phyloP scores from a whole-genome alignment of 2,113 vertebrate genomes.

The Theropithecus gelada region DNA sequence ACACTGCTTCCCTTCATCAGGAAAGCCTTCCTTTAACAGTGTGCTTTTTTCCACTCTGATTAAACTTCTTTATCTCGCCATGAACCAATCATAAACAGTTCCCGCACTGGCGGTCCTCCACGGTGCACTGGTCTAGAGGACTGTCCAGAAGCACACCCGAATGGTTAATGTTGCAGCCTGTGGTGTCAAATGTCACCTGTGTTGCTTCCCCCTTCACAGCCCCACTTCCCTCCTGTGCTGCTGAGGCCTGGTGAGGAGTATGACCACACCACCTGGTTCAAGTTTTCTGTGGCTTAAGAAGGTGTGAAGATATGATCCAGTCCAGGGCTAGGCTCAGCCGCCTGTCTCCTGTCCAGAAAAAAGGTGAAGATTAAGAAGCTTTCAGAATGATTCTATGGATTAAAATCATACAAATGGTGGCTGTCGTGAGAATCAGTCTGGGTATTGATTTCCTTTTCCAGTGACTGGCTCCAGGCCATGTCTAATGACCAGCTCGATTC shows the following conservation, averaged over 20 bases:
- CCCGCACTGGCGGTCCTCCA: not conserved
- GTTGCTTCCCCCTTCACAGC: slow-evolving; percentile 79
- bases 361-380: not conserved
- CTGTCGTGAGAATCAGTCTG: not conserved
- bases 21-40: not conserved
- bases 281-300: slow-evolving; percentile 84
- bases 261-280: slow-evolving; percentile 88
- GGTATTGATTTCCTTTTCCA: not conserved
- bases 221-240: slow-evolving; percentile 89
- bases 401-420: not conserved
- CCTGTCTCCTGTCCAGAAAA: not conserved
- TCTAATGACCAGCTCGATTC: not conserved
- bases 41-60: too few relatives aligned
- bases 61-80: not conserved
- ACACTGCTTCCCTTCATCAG: not conserved
- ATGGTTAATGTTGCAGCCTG: too few relatives aligned
- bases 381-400: not conserved
- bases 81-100: not conserved
- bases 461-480: not conserved
- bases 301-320: not conserved
- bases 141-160: not conserved
- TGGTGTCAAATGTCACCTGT: not conserved
- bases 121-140: not conserved
- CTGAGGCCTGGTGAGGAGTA: slow-evolving; percentile 91
- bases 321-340: not conserved